Evolutionary conservation across 2,888 invertebrate genomes (phyloP).

Genomic region (Gerris lacustris): DNA sequence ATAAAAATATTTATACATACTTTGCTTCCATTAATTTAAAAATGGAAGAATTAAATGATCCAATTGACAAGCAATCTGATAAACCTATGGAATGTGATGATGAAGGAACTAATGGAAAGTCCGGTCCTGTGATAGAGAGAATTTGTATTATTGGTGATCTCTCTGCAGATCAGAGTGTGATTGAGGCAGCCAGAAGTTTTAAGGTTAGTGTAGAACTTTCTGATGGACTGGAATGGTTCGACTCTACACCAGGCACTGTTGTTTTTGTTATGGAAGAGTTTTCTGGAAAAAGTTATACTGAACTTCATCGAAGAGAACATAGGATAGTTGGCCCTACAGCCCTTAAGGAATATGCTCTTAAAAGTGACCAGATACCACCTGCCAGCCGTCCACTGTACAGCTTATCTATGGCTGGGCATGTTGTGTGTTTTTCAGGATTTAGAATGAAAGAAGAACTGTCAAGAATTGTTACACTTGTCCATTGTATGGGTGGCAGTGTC

Average conservation of each 20-base stretch:
- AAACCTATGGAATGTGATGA: neutral
- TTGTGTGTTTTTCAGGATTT: constrained; percentile 87
- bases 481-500: constrained; percentile 93
- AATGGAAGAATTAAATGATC: neutral
- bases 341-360: constrained; percentile 58
- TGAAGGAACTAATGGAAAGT: neutral
- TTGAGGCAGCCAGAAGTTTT: constrained; percentile 49
- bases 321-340: constrained; percentile 73
- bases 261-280: constrained; percentile 63
- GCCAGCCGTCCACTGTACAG: constrained; percentile 68
- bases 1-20: too few relatives aligned
- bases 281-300: constrained; percentile 55
- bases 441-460: constrained; percentile 80
- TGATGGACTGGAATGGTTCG: constrained; percentile 47
- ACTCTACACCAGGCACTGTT: constrained; percentile 48
- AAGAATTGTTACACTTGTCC: constrained; percentile 74
- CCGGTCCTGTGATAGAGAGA: constrained; percentile 6
- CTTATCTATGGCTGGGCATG: constrained; percentile 73
- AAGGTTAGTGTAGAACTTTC: constrained; percentile 51
- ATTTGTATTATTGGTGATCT: constrained; percentile 53
- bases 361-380: constrained; percentile 56
- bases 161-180: constrained; percentile 42
- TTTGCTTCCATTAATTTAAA: neutral
- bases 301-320: constrained; percentile 47
- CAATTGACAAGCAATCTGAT: neutral